Evolutionary conservation across 2,888 invertebrate species (phyloP).

Genomic region (Criorhina ranunculi): DNA sequence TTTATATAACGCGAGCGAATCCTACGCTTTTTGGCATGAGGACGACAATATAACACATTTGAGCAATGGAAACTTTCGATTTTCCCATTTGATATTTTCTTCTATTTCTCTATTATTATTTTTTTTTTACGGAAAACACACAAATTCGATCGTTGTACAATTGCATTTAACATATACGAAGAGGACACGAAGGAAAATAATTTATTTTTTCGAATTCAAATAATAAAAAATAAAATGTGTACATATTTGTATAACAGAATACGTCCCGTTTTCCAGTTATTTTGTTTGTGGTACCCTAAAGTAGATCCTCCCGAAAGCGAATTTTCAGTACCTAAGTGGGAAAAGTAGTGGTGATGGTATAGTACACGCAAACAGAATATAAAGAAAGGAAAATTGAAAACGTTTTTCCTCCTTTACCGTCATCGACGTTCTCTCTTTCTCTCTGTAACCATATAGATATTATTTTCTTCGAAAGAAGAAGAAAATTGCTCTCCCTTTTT

Average conservation of each 20-base stretch:
- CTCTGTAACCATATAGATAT: conserved; percentile 74
- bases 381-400: conserved; percentile 77
- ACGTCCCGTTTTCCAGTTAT: conserved; percentile 69
- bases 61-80: conserved; percentile 63
- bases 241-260: conserved; percentile 74
- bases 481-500: conserved; percentile 72
- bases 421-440: conserved; percentile 75
- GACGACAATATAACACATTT: conserved; percentile 68
- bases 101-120: conserved; percentile 26
- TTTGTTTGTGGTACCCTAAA: conserved; percentile 71
- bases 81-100: conserved; percentile 52
- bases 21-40: conserved; percentile 43
- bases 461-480: conserved; percentile 70
- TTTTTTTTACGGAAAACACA: conserved; percentile 35
- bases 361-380: conserved; percentile 77
- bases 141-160: conserved; percentile 70
- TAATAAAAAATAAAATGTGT: conserved; percentile 41
- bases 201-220: conserved; percentile 27
- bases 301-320: conserved; percentile 76
- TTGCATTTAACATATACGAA: conserved; percentile 56
- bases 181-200: conserved; percentile 25
- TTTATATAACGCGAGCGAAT: conserved; percentile 68
- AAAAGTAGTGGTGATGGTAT: conserved; percentile 76
- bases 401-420: conserved; percentile 74
- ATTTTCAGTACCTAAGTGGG: conserved; percentile 75